phyloP scores from a whole-genome alignment of 2,113 vertebrate species.

The Shinisaurus crocodilurus region DNA sequence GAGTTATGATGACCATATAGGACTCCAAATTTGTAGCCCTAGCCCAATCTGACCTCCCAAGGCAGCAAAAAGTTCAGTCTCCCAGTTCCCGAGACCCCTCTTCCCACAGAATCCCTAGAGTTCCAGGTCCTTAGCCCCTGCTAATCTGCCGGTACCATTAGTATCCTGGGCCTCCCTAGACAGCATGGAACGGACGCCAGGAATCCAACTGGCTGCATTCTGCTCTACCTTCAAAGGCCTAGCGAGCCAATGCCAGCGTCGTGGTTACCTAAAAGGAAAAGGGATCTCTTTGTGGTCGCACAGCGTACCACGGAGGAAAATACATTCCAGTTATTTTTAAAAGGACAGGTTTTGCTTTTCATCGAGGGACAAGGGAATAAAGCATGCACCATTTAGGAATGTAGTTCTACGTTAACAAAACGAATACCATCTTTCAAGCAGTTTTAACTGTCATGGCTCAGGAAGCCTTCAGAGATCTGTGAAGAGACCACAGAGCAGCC shows the following conservation, averaged over 20 bases:
- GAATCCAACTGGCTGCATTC: not conserved
- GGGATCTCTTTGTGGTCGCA: not conserved
- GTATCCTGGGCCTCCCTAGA: not conserved
- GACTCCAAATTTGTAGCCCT: not conserved
- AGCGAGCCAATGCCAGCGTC: not conserved
- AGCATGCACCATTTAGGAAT: not conserved
- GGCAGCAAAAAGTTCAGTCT: not conserved
- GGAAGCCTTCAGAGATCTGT: not conserved
- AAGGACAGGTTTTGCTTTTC: conserved; percentile 74
- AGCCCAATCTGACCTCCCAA: not conserved
- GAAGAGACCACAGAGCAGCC: not conserved
- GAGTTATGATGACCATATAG: not conserved
- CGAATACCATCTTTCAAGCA: not conserved
- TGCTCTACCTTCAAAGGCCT: not conserved
- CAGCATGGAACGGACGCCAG: not conserved
- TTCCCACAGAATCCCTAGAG: not conserved
- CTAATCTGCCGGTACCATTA: not conserved
- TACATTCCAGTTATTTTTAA: conserved; percentile 28
- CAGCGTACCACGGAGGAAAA: not conserved
- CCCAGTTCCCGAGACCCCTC: not conserved
- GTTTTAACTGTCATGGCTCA: not conserved
- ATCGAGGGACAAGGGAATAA: conserved; percentile 12
- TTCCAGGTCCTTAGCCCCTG: not conserved
- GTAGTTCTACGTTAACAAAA: not conserved
- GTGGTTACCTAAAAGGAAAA: not conserved